Evolutionary conservation across 2,888 invertebrate genomes (phyloP), one percentile per base, ranked within the genome.

Genomic region (Cantharis rufa): DNA sequence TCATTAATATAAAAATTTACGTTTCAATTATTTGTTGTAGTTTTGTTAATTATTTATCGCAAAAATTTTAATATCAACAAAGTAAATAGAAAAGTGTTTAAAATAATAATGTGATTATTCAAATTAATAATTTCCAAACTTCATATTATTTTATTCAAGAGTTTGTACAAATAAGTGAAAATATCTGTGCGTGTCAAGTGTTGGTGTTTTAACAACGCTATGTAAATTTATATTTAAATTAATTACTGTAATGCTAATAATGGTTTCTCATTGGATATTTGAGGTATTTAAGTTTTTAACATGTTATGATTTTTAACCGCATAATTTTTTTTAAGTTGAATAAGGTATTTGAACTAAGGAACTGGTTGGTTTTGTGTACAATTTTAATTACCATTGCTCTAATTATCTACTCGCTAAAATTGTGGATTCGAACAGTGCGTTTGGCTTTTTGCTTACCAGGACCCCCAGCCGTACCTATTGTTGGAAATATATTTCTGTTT

Each of bases 401-500:
- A 48, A 48, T 48, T n/a, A 48, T 48, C 48, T 48, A 28, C 16
- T 73, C 13, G 27, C 15, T 77, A 7, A 70, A 15, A 62, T 18
- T 48, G 28, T 81, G 79, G 79, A 70, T 77, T 27, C 68, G 82
- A 82, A 86, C 88, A n/a, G 89, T 90, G 13, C 81, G 87, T 76
- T 83, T 91, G 2, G 88, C 89, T 4, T 83, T 90, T 10, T 86
- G 85, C 18, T 84, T 91, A 15, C 86, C 88, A 15, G 92, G 92
- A 24, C 92, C 92, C 4, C 85, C 87, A 3, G 85, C 89, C 0
- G 78, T 89, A 32, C 91, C 91, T 3, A 78, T 92, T 66, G 79
- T 92, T 62, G 92, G 92, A 66, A 91, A 91, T 82, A 89, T 89
- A 15, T 80, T 89, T 28, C 78, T 87, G 15, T 81, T 90, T 27